These are phyloP conservation scores for Lymantria monacha DNA, from an alignment of 2,888 invertebrate genomes.

Conservation along the genomic window DNA sequence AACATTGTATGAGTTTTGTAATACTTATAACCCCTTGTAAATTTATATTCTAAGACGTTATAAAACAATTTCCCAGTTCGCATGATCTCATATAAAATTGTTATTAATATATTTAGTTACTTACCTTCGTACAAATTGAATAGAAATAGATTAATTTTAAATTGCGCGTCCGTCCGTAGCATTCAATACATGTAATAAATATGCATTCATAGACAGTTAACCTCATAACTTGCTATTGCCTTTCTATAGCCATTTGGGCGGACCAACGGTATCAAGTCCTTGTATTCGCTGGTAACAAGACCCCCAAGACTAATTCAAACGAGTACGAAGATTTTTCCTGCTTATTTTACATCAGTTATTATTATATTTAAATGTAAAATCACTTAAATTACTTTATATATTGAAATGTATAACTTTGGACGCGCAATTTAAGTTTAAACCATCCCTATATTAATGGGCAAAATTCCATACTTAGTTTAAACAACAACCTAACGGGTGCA, in stretches of 20 bases:
- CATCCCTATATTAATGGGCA: constrained; percentile 37
- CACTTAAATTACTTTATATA: not conserved
- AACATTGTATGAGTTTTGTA: not conserved
- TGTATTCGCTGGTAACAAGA: too few relatives aligned
- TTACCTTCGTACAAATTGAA: constrained; percentile 39
- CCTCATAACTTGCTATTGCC: too few relatives aligned
- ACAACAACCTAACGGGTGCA: constrained; percentile 44
- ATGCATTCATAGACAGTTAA: too few relatives aligned
- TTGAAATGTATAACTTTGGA: not conserved
- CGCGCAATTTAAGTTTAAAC: not conserved
- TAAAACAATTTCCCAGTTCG: constrained; percentile 32
- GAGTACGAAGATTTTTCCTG: too few relatives aligned
- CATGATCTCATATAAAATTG: constrained; percentile 47
- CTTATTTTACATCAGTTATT: too few relatives aligned
- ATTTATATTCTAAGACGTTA: constrained; percentile 35
- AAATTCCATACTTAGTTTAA: constrained; percentile 51
- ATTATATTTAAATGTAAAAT: too few relatives aligned
- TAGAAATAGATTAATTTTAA: not conserved
- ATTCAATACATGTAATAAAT: not conserved
- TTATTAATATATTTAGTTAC: constrained; percentile 38
- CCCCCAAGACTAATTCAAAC: too few relatives aligned
- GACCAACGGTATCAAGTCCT: too few relatives aligned
- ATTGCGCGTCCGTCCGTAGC: not conserved
- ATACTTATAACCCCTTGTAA: constrained; percentile 26
- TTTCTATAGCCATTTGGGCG: too few relatives aligned